A percentile compares a stretch with the other conserved stretches of the same genome.
These are phyloP conservation scores for Araneus ventricosus DNA, from an alignment of 1,140 invertebrate genomes.

Conservation along the genomic window DNA sequence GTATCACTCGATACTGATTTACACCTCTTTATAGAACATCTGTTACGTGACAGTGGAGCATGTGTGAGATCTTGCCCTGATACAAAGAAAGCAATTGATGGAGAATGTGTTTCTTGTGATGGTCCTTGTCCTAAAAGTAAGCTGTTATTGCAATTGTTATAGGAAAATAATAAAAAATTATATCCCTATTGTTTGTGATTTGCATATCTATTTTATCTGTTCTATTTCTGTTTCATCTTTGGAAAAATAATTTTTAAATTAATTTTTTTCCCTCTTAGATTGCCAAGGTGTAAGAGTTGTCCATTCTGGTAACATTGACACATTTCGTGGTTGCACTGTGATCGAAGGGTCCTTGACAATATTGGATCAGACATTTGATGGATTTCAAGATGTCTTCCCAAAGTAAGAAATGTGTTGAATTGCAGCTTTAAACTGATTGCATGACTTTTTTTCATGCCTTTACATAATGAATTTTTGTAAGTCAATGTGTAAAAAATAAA, in stretches of 20 bases:
- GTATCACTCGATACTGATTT: neutral
- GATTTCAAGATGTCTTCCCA: conserved; percentile 89
- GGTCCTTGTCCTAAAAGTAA: conserved; percentile 95
- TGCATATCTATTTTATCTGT: neutral
- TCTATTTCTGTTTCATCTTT: neutral
- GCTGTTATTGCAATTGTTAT: conserved; percentile 58
- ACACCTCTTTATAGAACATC: conserved; percentile 84
- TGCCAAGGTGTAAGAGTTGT: conserved; percentile 82
- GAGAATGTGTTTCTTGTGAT: conserved; percentile 95
- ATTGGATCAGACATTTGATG: conserved; percentile 92
- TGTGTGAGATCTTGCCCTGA: conserved; percentile 95
- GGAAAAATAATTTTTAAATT: neutral
- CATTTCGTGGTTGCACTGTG: conserved; percentile 94
- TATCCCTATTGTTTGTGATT: neutral
- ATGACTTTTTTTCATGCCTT: neutral
- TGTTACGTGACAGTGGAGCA: conserved; percentile 94
- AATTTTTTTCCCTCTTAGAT: conserved; percentile 74
- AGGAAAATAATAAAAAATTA: too few relatives aligned
- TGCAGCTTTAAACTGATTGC: too few relatives aligned
- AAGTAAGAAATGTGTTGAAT: conserved; percentile 77
- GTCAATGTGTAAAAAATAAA: too few relatives aligned
- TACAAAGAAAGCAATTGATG: conserved; percentile 91
- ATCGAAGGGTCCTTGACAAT: conserved; percentile 96
- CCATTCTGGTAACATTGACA: conserved; percentile 93
- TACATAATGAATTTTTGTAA: too few relatives aligned